These are phyloP conservation scores for Ophthalmolycus amberensis DNA, from an alignment of 2,113 vertebrate genomes.

Conservation along the genomic window DNA sequence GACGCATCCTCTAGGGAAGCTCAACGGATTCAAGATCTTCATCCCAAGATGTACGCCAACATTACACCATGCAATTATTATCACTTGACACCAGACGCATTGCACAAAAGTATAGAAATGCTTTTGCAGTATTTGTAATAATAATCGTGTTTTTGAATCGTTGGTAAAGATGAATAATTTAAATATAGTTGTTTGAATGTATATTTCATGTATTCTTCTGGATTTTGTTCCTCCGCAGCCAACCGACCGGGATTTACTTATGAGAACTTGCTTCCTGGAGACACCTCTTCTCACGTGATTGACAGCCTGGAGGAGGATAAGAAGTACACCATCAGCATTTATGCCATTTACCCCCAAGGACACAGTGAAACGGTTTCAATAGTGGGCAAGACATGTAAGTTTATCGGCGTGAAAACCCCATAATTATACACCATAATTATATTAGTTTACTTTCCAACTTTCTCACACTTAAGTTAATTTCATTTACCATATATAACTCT, in stretches of 20 bases:
- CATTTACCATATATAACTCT: not conserved
- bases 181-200: not conserved
- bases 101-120: not conserved
- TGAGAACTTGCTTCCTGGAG: constrained; percentile 82
- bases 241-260: constrained; percentile 83
- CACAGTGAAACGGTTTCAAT: constrained; percentile 83
- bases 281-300: constrained; percentile 86
- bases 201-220: not conserved
- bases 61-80: not conserved
- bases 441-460: not conserved
- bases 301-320: constrained; percentile 88
- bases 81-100: not conserved
- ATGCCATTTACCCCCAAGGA: constrained; percentile 83
- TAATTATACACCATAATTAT: not conserved
- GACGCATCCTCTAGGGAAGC: constrained; percentile 84
- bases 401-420: not conserved
- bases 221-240: constrained; percentile 72
- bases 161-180: not conserved
- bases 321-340: constrained; percentile 88
- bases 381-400: constrained; percentile 87
- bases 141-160: not conserved
- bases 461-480: not conserved
- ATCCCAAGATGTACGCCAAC: constrained; percentile 86
- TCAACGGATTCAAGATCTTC: constrained; percentile 88
- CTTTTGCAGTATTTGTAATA: not conserved